phyloP scores from a whole-genome alignment of 2,888 invertebrate species.

The Dorcus parallelipipedus region DNA sequence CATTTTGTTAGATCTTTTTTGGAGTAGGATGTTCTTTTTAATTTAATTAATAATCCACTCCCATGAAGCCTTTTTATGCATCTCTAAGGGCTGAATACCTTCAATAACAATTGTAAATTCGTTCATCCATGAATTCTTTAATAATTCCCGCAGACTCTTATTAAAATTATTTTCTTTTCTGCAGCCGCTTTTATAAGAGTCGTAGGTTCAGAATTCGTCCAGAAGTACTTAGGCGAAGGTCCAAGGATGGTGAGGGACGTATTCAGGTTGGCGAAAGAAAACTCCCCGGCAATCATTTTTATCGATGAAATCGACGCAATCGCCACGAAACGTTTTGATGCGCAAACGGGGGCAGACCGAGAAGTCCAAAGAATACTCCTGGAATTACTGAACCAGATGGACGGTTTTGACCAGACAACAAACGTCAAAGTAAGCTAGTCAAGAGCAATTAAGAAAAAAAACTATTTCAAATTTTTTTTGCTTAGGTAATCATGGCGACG shows the following conservation, averaged over 20 bases:
- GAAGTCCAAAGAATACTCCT: slow-evolving; percentile 97
- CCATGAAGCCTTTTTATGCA: no score
- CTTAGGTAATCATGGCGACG: slow-evolving; percentile 86
- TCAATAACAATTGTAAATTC: background rate
- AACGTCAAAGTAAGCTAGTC: slow-evolving; percentile 81
- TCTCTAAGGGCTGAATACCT: no score
- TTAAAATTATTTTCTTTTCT: slow-evolving; percentile 36
- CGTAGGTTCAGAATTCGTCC: slow-evolving; percentile 99
- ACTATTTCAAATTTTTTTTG: slow-evolving; percentile 14
- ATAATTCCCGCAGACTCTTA: background rate
- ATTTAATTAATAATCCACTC: no score
- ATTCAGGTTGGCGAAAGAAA: slow-evolving; percentile 97
- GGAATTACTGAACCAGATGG: slow-evolving; percentile 98
- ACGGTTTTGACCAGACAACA: slow-evolving; percentile 99
- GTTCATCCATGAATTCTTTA: background rate
- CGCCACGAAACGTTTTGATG: slow-evolving; percentile 97
- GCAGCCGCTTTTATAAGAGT: slow-evolving; percentile 97
- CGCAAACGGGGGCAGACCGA: slow-evolving; percentile 96
- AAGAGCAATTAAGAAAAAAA: no score
- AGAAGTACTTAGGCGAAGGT: slow-evolving; percentile 98
- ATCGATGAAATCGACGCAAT: slow-evolving; percentile 99
- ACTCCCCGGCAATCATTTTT: slow-evolving; percentile 98
- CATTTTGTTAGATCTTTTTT: no score
- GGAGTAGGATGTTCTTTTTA: no score
- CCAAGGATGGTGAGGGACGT: slow-evolving; percentile 99